Evolutionary conservation across 2,888 invertebrate species (phyloP), one percentile per base, ranked within the genome.

Genomic region (Drosophila tripunctata): DNA sequence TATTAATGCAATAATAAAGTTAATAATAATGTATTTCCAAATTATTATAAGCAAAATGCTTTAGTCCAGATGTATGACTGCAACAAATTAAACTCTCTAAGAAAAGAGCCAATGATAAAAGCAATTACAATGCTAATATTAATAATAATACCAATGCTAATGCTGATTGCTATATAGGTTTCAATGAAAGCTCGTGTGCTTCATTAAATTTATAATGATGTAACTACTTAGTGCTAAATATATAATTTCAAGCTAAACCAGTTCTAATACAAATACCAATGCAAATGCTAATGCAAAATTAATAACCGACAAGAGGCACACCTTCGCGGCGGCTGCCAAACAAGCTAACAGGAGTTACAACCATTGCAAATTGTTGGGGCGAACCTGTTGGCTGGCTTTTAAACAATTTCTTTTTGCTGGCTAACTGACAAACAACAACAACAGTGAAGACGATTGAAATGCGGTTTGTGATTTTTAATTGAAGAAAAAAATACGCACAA

Each of bases 391-490:
- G n/a, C 58, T 67, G 64, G 81, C 64, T 66, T 75, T 73, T 67
- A 54, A 74, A 50, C 56, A 62, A 76, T 82, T 85, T 81, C 50
- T 67, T 84, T 75, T 87, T 81, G 68, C 70, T 64, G 70, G 48
- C 65, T 67, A 57, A 45, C 41, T 47, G 22, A 48, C 22, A 15
- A 47, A 36, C 31, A 31, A 51, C 44, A 21, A 50, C 57, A 19
- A 41, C 45, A 43, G 35, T 45, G 50, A 62, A 67, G 64, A 60
- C 66, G 57, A 75, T 70, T 78, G 76, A 74, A 82, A 76, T 82
- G 88, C 68, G 70, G 86, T 74, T 71, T 87, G 65, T 69, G 66
- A 74, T 67, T 78, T 82, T 87, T 78, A 82, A 76, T 83, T 87
- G 86, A 85, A 69, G 66, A 76, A 76, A 78, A 78, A 69, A 55